Evolutionary conservation across 2,113 vertebrate species (phyloP).

Genomic region (Chamaea fasciata): DNA sequence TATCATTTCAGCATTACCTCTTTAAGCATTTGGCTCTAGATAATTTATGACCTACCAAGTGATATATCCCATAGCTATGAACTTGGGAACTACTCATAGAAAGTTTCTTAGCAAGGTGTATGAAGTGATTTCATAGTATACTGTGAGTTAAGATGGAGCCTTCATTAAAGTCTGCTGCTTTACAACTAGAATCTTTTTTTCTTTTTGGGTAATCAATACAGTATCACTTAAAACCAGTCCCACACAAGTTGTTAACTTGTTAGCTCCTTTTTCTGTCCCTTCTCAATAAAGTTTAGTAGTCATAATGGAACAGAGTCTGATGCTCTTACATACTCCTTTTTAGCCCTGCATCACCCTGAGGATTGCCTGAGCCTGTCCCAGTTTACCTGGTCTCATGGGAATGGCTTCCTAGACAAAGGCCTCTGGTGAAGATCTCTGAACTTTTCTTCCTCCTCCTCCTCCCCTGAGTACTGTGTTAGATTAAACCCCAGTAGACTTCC

Average conservation of each 20-base stretch:
- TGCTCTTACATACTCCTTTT: neutral
- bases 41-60: conserved; percentile 8
- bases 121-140: neutral
- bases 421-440: neutral
- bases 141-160: neutral
- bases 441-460: accelerated
- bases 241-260: neutral
- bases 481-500: neutral
- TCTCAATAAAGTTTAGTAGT: neutral
- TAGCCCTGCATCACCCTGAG: neutral
- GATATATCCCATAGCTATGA: neutral
- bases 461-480: neutral
- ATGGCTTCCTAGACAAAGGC: neutral
- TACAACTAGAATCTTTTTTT: neutral
- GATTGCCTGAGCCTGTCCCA: neutral
- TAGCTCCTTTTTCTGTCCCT: neutral
- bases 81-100: neutral
- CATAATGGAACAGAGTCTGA: neutral
- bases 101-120: neutral
- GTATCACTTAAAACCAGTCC: neutral
- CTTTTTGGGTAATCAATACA: neutral
- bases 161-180: conserved; percentile 23
- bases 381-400: neutral
- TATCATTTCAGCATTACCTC: neutral
- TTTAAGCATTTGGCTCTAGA: neutral